Conservation (phyloP, 2,797 vertebrate species). For the Odontamblyopus rebecca region DNA sequence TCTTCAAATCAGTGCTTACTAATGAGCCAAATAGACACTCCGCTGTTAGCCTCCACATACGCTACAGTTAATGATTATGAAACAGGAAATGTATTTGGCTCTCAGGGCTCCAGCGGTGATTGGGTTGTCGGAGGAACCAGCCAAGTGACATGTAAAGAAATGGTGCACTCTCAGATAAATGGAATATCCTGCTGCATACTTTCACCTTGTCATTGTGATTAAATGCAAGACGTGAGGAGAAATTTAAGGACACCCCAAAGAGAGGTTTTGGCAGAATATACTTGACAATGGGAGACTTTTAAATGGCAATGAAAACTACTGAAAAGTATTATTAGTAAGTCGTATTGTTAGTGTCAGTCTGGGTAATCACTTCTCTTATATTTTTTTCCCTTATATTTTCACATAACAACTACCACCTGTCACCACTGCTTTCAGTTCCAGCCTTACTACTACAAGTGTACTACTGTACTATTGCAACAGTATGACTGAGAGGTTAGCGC, state of each 20-base stretch:
- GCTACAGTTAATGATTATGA: conserved; percentile 40
- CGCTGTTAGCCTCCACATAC: not conserved
- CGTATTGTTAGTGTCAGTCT: not conserved
- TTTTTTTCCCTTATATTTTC: not conserved
- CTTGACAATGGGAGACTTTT: not conserved
- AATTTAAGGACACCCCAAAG: conserved; percentile 18
- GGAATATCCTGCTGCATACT: conserved; percentile 18
- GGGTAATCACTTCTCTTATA: not conserved
- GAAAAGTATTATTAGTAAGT: not conserved
- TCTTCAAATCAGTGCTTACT: conserved; percentile 43
- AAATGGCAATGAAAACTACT: not conserved
- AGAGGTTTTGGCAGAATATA: not conserved
- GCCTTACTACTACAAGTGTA: not conserved
- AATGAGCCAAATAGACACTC: conserved; percentile 30
- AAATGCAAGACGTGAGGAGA: conserved; percentile 16
- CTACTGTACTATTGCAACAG: too few relatives aligned
- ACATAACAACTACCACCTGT: not conserved
- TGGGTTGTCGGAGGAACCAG: conserved; percentile 36
- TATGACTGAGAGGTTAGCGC: too few relatives aligned
- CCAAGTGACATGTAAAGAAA: conserved; percentile 41
- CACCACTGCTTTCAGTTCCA: not conserved
- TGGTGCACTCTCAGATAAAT: conserved; percentile 46
- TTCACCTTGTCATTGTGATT: conserved; percentile 40
- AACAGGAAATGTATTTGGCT: conserved; percentile 32
- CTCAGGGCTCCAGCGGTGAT: conserved; percentile 26